Evolutionary conservation across 2,113 vertebrate genomes (phyloP).

Genomic region (Solea solea): DNA sequence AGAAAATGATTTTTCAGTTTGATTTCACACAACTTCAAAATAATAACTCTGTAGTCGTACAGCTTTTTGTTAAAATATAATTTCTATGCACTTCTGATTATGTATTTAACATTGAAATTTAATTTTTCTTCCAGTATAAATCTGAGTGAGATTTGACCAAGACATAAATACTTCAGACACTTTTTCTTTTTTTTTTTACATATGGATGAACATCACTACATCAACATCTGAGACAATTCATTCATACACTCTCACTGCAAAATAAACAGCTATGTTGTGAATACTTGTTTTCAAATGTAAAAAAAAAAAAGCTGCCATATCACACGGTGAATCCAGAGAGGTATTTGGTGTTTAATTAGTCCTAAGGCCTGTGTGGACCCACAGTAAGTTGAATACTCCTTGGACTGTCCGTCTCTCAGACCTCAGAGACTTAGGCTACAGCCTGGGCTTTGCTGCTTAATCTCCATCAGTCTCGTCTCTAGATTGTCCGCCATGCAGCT

Average conservation of each 20-base stretch:
- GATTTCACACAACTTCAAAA: not conserved
- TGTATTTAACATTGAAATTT: no score
- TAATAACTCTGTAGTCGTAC: no score
- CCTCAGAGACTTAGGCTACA: constrained; percentile 19
- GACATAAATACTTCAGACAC: not conserved
- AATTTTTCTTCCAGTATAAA: not conserved
- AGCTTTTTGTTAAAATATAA: no score
- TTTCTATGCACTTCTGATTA: no score
- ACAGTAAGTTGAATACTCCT: not conserved
- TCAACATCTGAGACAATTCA: not conserved
- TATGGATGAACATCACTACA: not conserved
- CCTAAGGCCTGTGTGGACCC: not conserved
- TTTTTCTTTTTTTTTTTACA: not conserved
- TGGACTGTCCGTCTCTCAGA: not conserved
- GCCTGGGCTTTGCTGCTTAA: constrained; percentile 27
- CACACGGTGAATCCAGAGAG: constrained; percentile 1
- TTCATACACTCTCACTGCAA: not conserved
- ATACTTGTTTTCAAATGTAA: not conserved
- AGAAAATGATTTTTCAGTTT: not conserved
- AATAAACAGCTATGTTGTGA: not conserved
- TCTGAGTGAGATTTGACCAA: not conserved
- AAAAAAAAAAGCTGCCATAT: not conserved
- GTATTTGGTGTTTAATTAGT: constrained; percentile 6
- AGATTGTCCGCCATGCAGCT: constrained; percentile 30
- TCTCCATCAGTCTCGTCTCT: constrained; percentile 16